Evolutionary conservation across 1,140 invertebrate species (phyloP).

Genomic region (Drosophila prosaltans): DNA sequence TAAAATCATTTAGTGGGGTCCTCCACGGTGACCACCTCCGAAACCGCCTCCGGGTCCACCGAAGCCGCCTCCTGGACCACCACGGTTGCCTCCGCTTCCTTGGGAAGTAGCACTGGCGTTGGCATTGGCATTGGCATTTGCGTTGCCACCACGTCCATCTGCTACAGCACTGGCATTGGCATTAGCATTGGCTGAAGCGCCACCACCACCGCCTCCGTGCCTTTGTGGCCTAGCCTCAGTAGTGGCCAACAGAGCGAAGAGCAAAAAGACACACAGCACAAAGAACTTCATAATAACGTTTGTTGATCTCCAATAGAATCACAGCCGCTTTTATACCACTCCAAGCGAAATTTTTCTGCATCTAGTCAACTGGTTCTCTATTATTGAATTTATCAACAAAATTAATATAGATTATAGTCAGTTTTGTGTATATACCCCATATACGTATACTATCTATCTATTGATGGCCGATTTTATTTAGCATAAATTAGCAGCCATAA

Average conservation of each 20-base stretch:
- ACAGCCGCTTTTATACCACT: constrained; percentile 42
- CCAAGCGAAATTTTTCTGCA: not conserved
- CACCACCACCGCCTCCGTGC: not conserved
- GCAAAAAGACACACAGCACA: constrained; percentile 18
- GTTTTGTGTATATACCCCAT: constrained; percentile 10
- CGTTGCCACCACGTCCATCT: not conserved
- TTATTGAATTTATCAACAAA: constrained; percentile 3
- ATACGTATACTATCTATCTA: not conserved
- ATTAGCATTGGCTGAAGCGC: not conserved
- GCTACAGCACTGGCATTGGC: constrained; percentile 4
- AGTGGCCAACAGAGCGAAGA: constrained; percentile 20
- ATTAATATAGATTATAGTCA: constrained; percentile 15
- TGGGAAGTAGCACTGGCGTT: not conserved
- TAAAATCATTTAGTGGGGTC: not conserved
- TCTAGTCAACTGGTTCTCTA: constrained; percentile 26
- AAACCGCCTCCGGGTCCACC: not conserved
- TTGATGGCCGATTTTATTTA: constrained; percentile 18
- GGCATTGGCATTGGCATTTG: constrained; percentile 25
- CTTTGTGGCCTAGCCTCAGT: not conserved
- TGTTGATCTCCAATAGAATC: constrained; percentile 28
- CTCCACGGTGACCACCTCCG: not conserved
- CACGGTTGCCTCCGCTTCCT: too few species aligned
- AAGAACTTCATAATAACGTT: constrained; percentile 40
- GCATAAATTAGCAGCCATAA: constrained; percentile 13
- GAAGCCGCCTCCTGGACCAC: not conserved